A percentile compares a stretch with the other conserved stretches of the same genome.
These are phyloP conservation scores for Geodia barretti DNA, from an alignment of 37 sponge, comb jelly and placozoan species.

Conservation along the genomic window DNA sequence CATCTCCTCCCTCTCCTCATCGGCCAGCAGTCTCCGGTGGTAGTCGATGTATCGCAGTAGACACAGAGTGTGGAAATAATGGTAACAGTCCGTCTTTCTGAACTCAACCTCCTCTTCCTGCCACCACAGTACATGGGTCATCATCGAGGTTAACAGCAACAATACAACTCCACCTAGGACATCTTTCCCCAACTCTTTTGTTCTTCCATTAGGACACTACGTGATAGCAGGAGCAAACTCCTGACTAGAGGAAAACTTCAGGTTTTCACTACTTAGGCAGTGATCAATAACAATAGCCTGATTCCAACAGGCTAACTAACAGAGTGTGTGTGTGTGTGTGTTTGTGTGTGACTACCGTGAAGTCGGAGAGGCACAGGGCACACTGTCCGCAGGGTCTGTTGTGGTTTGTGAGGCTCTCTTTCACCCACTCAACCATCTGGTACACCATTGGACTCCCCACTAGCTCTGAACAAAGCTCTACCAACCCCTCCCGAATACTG, in stretches of 20 bases:
- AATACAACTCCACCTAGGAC: background rate
- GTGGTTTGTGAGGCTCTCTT: constrained; percentile 67
- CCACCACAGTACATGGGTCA: background rate
- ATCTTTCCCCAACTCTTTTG: no score
- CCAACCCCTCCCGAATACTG: constrained; percentile 25
- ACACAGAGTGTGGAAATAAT: constrained; percentile 70
- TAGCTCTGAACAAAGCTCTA: background rate
- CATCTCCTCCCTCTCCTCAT: background rate
- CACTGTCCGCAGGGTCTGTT: constrained; percentile 72
- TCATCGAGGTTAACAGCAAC: no score
- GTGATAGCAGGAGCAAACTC: no score
- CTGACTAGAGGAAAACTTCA: no score
- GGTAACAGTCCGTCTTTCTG: constrained; percentile 66
- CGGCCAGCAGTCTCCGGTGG: constrained; percentile 6
- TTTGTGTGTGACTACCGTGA: constrained; percentile 33
- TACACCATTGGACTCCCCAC: constrained; percentile 54
- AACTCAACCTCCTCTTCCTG: constrained; percentile 65
- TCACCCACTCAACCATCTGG: constrained; percentile 50
- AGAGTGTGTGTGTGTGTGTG: background rate
- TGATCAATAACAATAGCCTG: background rate
- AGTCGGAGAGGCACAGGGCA: constrained; percentile 60
- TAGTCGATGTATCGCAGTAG: constrained; percentile 43
- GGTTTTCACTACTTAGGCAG: no score
- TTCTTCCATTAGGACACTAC: no score
- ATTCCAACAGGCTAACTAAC: background rate